Percentiles rank a stretch among this genome's conserved stretches.
Evolutionary conservation across 2,113 vertebrate species (phyloP).

Genomic region (Silurus meridionalis): DNA sequence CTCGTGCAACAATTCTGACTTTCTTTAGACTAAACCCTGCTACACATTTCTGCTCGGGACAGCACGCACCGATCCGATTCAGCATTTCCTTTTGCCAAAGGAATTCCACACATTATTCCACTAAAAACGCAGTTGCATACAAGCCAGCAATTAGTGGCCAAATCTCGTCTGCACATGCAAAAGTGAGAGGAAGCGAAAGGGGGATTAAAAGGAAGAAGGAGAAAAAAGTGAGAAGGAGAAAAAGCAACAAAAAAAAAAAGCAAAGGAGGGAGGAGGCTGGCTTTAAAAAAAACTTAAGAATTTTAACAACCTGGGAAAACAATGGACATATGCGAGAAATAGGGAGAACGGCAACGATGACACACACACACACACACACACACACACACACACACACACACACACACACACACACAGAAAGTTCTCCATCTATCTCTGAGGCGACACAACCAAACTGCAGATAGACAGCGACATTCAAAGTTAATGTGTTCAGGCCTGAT

Average conservation of each 20-base stretch:
- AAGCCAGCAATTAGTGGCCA: constrained; percentile 3
- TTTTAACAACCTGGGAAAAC: constrained; percentile 73
- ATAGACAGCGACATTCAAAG: constrained; percentile 25
- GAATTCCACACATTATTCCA: constrained; percentile 18
- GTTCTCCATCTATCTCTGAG: constrained; percentile 12
- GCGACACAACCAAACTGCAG: not conserved
- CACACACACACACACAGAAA: constrained; percentile 30
- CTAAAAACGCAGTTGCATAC: not conserved
- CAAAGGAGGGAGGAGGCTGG: constrained; percentile 36
- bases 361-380: constrained; percentile 39
- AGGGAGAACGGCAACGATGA: constrained; percentile 35
- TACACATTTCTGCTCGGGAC: not conserved
- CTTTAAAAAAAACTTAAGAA: constrained; percentile 60
- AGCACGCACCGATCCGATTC: not conserved
- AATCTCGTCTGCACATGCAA: not conserved
- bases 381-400: constrained; percentile 27
- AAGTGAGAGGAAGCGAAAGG: constrained; percentile 39
- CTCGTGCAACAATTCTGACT: not conserved
- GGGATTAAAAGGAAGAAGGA: constrained; percentile 26
- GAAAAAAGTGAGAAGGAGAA: not conserved
- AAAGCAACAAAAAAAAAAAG: constrained; percentile 2
- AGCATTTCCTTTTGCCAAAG: not conserved
- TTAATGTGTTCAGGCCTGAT: constrained; percentile 14
- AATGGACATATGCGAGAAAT: constrained; percentile 61
- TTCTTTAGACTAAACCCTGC: not conserved